Percentiles rank a stretch among this genome's conserved stretches.
phyloP scores from a whole-genome alignment of 2,797 vertebrate genomes.

The Neostethus bicornis region DNA sequence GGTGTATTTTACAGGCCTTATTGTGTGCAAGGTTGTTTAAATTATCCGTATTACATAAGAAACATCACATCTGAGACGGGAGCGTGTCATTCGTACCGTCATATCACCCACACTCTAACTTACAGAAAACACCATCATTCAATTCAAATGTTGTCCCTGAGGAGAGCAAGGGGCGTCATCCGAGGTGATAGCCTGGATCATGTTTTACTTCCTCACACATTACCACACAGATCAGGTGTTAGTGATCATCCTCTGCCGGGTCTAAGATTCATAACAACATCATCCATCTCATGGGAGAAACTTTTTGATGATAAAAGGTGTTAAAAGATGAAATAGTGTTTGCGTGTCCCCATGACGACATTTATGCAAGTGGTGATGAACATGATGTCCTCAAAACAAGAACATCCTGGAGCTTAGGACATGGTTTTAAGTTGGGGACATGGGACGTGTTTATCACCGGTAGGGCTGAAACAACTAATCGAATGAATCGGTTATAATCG shows the following conservation, averaged over 20 bases:
- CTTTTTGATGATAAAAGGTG: neutral
- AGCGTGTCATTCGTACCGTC: constrained; percentile 16
- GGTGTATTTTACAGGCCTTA: constrained; percentile 50
- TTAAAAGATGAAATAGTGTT: neutral
- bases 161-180: constrained; percentile 27
- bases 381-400: too few species aligned
- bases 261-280: neutral
- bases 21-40: constrained; percentile 52
- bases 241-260: constrained; percentile 10
- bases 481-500: too few species aligned
- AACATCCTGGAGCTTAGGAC: too few species aligned
- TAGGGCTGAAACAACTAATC: too few species aligned
- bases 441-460: too few species aligned
- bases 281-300: neutral
- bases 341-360: too few species aligned
- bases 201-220: constrained; percentile 22
- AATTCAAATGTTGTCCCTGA: constrained; percentile 15
- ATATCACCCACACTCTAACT: constrained; percentile 38
- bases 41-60: constrained; percentile 43
- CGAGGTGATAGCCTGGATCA: constrained; percentile 14
- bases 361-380: too few species aligned
- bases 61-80: constrained; percentile 27
- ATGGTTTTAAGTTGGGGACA: too few species aligned
- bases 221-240: constrained; percentile 12
- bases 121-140: constrained; percentile 37